These are phyloP conservation scores for Caranx melampygus DNA, from an alignment of 2,113 vertebrate species.

Conservation along the genomic window DNA sequence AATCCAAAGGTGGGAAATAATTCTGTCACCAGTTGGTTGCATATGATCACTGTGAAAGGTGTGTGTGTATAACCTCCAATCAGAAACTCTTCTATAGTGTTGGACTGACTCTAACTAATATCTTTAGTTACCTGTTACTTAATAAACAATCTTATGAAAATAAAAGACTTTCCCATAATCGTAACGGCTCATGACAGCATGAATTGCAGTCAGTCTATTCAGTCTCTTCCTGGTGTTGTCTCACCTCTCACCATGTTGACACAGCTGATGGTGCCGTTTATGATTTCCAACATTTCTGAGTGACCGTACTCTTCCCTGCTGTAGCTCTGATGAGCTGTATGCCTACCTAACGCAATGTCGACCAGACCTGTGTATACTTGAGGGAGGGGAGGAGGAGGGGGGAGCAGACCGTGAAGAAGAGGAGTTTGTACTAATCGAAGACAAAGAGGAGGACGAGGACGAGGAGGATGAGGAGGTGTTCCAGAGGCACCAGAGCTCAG, in stretches of 20 bases:
- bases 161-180: background rate
- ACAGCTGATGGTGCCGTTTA: conserved; percentile 45
- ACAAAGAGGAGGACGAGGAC: conserved; percentile 64
- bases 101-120: background rate
- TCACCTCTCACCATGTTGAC: conserved; percentile 21
- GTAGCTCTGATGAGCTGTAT: conserved; percentile 81
- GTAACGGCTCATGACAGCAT: background rate
- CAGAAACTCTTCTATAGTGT: background rate
- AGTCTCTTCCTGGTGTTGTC: background rate
- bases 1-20: conserved; percentile 26
- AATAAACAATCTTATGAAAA: background rate
- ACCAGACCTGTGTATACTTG: conserved; percentile 75
- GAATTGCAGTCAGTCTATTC: background rate
- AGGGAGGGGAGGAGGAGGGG: conserved; percentile 70
- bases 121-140: background rate
- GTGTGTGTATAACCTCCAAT: background rate
- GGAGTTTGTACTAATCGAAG: conserved; percentile 85
- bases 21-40: background rate
- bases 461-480: conserved; percentile 64
- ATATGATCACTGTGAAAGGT: background rate
- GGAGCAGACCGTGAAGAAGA: conserved; percentile 78
- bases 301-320: conserved; percentile 13
- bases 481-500: conserved; percentile 61
- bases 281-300: conserved; percentile 23
- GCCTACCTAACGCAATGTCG: conserved; percentile 69